These are phyloP conservation scores for Heliconius hewitsoni DNA, from an alignment of 1,140 invertebrate genomes.

Conservation along the genomic window DNA sequence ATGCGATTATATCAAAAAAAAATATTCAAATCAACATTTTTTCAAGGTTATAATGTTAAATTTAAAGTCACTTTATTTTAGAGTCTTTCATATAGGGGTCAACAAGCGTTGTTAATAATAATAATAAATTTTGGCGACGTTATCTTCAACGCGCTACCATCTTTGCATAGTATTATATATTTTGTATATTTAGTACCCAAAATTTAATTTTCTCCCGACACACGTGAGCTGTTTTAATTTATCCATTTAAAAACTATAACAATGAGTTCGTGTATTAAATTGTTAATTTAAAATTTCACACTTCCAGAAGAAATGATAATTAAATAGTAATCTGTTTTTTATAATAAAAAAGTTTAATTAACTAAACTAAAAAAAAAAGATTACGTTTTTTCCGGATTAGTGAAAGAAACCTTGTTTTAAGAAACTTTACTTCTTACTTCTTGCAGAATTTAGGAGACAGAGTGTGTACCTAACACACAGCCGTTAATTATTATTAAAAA, in stretches of 20 bases:
- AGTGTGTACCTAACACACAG: no score
- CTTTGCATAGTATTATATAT: neutral
- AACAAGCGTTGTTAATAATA: no score
- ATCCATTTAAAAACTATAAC: conserved; percentile 1
- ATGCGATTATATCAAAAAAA: no score
- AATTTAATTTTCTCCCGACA: neutral
- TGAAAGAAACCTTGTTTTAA: neutral
- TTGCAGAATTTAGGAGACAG: neutral
- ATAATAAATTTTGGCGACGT: no score
- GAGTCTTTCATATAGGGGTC: no score
- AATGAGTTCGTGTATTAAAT: neutral
- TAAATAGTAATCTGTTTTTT: no score
- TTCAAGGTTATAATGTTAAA: no score
- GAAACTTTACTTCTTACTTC: neutral
- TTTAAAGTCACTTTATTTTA: no score
- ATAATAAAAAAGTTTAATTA: neutral
- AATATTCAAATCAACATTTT: no score
- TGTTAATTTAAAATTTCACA: neutral
- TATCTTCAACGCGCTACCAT: no score
- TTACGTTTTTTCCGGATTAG: neutral
- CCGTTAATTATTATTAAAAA: no score
- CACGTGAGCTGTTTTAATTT: neutral
- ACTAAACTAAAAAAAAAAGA: neutral
- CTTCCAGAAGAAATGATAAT: no score
- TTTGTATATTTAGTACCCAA: neutral